Evolutionary conservation across 2,888 invertebrate species (phyloP).

Genomic region (Papilio protenor): DNA sequence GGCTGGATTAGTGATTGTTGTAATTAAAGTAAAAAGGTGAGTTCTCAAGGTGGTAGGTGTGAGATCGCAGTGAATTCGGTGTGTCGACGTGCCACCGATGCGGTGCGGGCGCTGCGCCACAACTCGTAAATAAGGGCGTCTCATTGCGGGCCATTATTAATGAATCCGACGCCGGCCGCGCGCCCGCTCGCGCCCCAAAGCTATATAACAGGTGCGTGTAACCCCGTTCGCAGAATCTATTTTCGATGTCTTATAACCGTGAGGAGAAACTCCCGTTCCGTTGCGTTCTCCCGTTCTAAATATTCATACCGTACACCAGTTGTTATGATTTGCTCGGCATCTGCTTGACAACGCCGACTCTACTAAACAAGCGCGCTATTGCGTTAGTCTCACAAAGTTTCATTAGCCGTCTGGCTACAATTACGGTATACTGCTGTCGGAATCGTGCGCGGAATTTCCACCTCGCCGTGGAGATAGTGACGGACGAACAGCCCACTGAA

Average conservation of each 20-base stretch:
- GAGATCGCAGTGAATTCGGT: constrained; percentile 14
- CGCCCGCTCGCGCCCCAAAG: constrained; percentile 73
- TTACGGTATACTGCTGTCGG: constrained; percentile 74
- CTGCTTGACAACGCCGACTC: constrained; percentile 76
- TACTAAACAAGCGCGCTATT: constrained; percentile 73
- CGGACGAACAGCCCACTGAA: constrained; percentile 51
- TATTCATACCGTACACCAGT: constrained; percentile 82
- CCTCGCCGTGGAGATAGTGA: constrained; percentile 51
- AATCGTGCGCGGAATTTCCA: constrained; percentile 67
- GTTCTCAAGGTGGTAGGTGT: neutral
- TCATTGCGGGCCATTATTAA: constrained; percentile 83
- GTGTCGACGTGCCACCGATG: constrained; percentile 29
- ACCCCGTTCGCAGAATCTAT: constrained; percentile 84
- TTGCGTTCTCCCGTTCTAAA: constrained; percentile 74
- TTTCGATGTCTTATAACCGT: constrained; percentile 83
- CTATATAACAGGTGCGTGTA: constrained; percentile 84
- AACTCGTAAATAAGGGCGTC: constrained; percentile 83
- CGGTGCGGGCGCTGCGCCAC: constrained; percentile 59
- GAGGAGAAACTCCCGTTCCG: constrained; percentile 78
- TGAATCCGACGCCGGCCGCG: constrained; percentile 75
- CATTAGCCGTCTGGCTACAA: constrained; percentile 77
- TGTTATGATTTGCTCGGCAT: constrained; percentile 83
- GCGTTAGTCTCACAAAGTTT: constrained; percentile 76
- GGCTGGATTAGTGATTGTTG: constrained; percentile 11
- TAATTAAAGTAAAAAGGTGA: constrained; percentile 18